Evolutionary conservation across 2,797 vertebrate species (phyloP).

Genomic region (Anolis apletophallus): DNA sequence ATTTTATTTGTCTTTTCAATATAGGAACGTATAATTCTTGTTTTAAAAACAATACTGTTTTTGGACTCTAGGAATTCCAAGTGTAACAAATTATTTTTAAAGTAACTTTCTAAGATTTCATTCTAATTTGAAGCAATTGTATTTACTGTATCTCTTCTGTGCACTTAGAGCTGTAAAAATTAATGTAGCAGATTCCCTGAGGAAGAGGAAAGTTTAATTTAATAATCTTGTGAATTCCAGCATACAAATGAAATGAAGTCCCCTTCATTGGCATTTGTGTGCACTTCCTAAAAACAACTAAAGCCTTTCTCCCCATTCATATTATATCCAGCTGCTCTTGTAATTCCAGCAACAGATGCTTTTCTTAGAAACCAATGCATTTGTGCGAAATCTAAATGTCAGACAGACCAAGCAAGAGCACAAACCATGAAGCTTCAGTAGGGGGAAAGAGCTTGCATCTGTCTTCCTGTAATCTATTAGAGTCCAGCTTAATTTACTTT

Average conservation of each 20-base stretch:
- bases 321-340: constrained; percentile 66
- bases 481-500: constrained; percentile 73
- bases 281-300: constrained; percentile 69
- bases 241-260: constrained; percentile 59
- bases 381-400: constrained; percentile 76
- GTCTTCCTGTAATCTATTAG: constrained; percentile 69
- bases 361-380: constrained; percentile 74
- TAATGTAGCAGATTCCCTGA: constrained; percentile 67
- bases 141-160: constrained; percentile 36
- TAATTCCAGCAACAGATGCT: constrained; percentile 74
- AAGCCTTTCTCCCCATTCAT: constrained; percentile 51
- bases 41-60: no score
- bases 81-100: not conserved
- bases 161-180: constrained; percentile 64
- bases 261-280: constrained; percentile 68
- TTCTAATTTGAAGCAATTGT: constrained; percentile 40
- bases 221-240: constrained; percentile 67
- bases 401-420: constrained; percentile 64
- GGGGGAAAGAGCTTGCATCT: constrained; percentile 70
- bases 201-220: constrained; percentile 69
- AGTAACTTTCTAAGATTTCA: no score
- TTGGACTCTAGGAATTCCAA: not conserved
- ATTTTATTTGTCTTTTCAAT: no score
- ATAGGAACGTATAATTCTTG: no score
- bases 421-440: constrained; percentile 57